Evolutionary conservation across 2,888 invertebrate genomes (phyloP).

Genomic region (Megastigmus dorsalis): DNA sequence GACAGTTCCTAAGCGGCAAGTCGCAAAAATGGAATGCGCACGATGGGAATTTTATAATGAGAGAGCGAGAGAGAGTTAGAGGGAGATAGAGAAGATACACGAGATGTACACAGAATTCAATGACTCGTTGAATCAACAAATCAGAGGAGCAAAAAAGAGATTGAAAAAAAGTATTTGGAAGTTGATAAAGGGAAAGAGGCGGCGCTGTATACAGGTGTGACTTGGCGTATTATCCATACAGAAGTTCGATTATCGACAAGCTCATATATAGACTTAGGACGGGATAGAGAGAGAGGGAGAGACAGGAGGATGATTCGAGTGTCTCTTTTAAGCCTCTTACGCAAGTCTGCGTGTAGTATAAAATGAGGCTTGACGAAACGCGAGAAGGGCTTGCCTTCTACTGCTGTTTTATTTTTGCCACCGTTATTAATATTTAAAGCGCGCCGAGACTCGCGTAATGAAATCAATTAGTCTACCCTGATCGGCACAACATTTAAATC

Average conservation of each 20-base stretch:
- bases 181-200: neutral
- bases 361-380: slow-evolving; percentile 33
- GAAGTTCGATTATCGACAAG: slow-evolving; percentile 55
- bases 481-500: slow-evolving; percentile 4
- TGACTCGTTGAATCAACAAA: slow-evolving; percentile 38
- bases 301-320: too few relatives aligned
- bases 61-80: too few relatives aligned
- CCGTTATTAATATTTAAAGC: slow-evolving; percentile 27
- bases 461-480: neutral
- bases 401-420: neutral
- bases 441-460: neutral
- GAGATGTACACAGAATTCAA: too few relatives aligned
- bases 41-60: neutral
- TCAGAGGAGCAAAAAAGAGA: neutral
- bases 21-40: neutral
- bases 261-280: too few relatives aligned
- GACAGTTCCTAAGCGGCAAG: too few relatives aligned
- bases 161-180: neutral
- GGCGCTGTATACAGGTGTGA: slow-evolving; percentile 49
- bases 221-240: slow-evolving; percentile 55
- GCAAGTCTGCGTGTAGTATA: too few relatives aligned
- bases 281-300: too few relatives aligned
- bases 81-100: too few relatives aligned
- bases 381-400: slow-evolving; percentile 15
- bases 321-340: too few relatives aligned